Evolutionary conservation across 1,140 invertebrate species (phyloP).

Genomic region (Drosophila rhopaloa): DNA sequence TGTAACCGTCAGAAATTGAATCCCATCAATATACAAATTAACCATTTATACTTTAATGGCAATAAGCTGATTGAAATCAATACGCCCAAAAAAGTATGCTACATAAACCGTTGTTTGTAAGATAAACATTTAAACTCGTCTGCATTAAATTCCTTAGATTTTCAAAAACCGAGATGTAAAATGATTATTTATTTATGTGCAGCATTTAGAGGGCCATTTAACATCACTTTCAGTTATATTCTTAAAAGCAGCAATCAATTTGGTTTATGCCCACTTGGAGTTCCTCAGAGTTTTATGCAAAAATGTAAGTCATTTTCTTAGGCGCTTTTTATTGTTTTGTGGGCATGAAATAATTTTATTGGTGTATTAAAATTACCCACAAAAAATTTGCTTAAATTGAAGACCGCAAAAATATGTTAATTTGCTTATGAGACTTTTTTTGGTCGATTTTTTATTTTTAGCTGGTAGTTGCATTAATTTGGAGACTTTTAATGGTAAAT

Average conservation of each 20-base stretch:
- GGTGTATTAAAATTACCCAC: too few species aligned
- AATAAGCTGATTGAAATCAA: constrained; percentile 22
- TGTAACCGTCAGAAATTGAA: constrained; percentile 16
- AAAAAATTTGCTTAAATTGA: too few species aligned
- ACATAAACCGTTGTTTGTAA: constrained; percentile 6
- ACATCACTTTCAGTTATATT: not conserved
- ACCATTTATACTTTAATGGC: constrained; percentile 28
- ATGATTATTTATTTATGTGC: not conserved
- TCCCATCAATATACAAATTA: constrained; percentile 18
- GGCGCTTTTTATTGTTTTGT: not conserved
- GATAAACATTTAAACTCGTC: not conserved
- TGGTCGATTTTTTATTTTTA: too few species aligned
- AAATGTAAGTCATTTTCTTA: not conserved
- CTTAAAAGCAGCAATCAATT: not conserved
- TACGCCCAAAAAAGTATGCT: constrained; percentile 1
- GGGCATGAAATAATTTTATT: too few species aligned
- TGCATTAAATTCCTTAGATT: not conserved
- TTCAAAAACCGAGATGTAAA: not conserved
- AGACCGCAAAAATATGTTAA: too few species aligned
- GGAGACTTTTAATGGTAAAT: too few species aligned
- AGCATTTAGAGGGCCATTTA: not conserved
- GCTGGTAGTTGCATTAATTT: too few species aligned
- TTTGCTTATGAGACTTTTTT: too few species aligned
- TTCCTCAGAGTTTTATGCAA: too few species aligned
- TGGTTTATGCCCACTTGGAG: not conserved